phyloP scores from a whole-genome alignment of 2,113 vertebrate species.

The Syngnathus typhle region DNA sequence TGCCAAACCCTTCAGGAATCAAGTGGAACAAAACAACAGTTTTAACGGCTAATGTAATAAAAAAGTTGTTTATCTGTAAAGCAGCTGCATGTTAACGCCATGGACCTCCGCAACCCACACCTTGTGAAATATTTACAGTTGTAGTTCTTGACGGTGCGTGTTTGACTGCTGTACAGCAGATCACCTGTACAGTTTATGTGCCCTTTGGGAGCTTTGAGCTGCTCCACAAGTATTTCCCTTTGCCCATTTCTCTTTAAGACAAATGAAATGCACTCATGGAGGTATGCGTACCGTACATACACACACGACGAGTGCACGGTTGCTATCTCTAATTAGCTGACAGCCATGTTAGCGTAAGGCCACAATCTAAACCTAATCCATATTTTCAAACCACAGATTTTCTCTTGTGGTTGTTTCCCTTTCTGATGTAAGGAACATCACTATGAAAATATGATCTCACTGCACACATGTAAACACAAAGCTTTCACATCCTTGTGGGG shows the following conservation, averaged over 20 bases:
- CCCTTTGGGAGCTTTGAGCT: conserved; percentile 29
- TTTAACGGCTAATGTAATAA: conserved; percentile 14
- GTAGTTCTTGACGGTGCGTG: conserved; percentile 15
- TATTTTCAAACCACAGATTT: background rate
- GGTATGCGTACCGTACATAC: conserved; percentile 8
- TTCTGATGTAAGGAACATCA: conserved; percentile 26
- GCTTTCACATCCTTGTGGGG: conserved; percentile 15
- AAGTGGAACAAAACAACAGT: background rate
- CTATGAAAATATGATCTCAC: conserved; percentile 47
- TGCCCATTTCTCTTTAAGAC: conserved; percentile 19
- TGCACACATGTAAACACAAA: conserved; percentile 66
- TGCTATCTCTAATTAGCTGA: conserved; percentile 72
- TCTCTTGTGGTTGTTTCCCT: conserved; percentile 15
- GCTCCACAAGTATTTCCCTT: conserved; percentile 4
- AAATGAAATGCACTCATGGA: conserved; percentile 22
- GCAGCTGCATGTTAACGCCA: conserved; percentile 39
- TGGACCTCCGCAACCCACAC: conserved; percentile 50
- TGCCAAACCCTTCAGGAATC: background rate
- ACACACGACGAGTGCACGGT: conserved; percentile 32
- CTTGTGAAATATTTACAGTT: conserved; percentile 50
- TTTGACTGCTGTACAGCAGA: conserved; percentile 5
- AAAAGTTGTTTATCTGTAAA: conserved; percentile 26
- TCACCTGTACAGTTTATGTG: conserved; percentile 19
- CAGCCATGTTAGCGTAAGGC: conserved; percentile 93
- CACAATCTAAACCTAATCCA: conserved; percentile 73